Evolutionary conservation across 2,888 invertebrate genomes (phyloP), one percentile per base, ranked within the genome.

Genomic region (Sinhomidia bicolor): DNA sequence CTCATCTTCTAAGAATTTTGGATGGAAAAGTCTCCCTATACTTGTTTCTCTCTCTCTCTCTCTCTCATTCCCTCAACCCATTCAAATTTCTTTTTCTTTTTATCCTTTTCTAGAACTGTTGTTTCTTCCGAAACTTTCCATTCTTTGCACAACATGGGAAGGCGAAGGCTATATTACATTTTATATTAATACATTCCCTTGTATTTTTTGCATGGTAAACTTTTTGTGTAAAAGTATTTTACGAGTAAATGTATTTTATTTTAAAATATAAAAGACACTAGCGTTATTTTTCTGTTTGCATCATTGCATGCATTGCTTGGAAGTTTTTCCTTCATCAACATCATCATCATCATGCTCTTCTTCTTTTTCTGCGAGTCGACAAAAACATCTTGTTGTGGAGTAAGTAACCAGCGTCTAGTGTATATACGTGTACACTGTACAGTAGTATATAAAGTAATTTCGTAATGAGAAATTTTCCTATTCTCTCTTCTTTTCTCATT

Each of bases 1-100:
- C 51, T 81, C 76, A 47, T 74, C 54, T 85, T 78, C 82, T 51
- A 65, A 76, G 82, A 82, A 82, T 65, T 87, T 82, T 62, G 47
- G 51, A 87, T 76, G 82, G 87, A 82, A 86, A 86, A 74, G 81
- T 79, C 54, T 65, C 60, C 47, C 51, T 85, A 2, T 20, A n/a
- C 54, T 36, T 78, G 23, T 76, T 51, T 36, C 54, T 60, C 41
- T 78, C 71, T 32, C 14, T 60, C 44, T 41, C 17, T 83, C 29
- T 71, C 26, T 51, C 32, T 82, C 62, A 71, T 36, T 71, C 44
- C 17, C n/a, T 20, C 36, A 78, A 79, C 65, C 79, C 68, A 85
- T 86, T 86, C 86, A 71, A 81, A 81, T 81, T 85, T 80, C 71
- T 44, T 82, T 44, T 36, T 80, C 74, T 86, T 74, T 86, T 86